Base-by-base conservation (phyloP, 1,140 invertebrate species). In the Drosophila gunungcola region DNA sequence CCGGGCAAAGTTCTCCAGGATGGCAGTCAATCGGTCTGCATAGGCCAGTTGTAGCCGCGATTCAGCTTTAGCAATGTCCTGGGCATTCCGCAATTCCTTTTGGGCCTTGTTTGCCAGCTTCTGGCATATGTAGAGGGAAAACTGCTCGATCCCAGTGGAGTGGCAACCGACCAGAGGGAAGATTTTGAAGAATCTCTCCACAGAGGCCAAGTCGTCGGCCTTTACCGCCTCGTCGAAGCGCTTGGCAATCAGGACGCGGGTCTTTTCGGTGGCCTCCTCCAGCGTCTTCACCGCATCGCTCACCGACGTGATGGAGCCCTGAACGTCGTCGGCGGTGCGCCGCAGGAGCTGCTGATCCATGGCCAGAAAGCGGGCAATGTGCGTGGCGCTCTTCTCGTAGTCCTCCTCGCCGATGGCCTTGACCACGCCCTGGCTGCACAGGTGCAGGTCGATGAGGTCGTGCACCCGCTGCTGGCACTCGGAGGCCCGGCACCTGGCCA, bases 121-220 rank as follows among this genome's bases (percentile, higher is more conserved):
- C 6, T 95, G 94, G 79, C 97, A 97, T 3, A 99, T 94, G 93
- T 98, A 99, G 21, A 95, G 94, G n/a, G 97, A 97, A 92, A 99
- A 99, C 85, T 98, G 96, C 64, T 95, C 95, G 2, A 99, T 94
- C 0, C 99, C 99, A 88, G 98, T 97, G 45, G 97, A 95, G 72
- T 99, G 97, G 93, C 98, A 96, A 43, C 97, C 97, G 4, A 99
- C 93, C 25, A 99, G 94, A 2, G 99, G 99, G 93, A 99, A 99
- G 84, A 99, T 96, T 93, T 99, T 99, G 91, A 99, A 99, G 92
- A 99, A 98, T 72, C 98, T 97, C 95, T 99, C 98, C 13, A 99
- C 96, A 3, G 97, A 97, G 3, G 97, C 97, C 21, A 97, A 94
- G 93, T 99, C 98, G 90, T 98, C 96, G 48, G 95, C 95, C 60